These are phyloP conservation scores for Ptychoptera contaminata DNA, from an alignment of 2,888 invertebrate species.

Conservation along the genomic window DNA sequence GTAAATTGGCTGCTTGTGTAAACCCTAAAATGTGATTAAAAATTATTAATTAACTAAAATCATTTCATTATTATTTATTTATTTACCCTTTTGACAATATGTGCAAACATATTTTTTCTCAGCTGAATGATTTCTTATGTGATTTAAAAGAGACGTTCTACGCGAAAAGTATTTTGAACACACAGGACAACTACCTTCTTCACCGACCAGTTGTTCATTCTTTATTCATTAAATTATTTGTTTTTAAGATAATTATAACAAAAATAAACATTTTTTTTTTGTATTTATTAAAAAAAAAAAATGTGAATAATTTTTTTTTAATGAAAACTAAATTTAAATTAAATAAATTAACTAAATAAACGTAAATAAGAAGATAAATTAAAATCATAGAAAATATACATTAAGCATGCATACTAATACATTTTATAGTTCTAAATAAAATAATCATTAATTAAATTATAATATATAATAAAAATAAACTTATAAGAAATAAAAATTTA, in stretches of 20 bases:
- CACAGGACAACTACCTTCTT: constrained; percentile 31
- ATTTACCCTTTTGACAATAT: constrained; percentile 30
- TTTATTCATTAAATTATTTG: constrained; percentile 9
- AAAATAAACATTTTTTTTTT: not conserved
- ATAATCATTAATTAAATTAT: not conserved
- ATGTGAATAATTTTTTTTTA: not conserved
- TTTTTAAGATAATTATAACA: not conserved
- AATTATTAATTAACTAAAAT: not conserved
- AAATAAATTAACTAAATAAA: not conserved
- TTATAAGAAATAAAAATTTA: constrained; percentile 1
- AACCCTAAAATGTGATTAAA: constrained; percentile 19
- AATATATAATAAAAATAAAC: not conserved
- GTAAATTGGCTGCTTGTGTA: constrained; percentile 31
- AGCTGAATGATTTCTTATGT: constrained; percentile 32
- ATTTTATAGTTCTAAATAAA: not conserved
- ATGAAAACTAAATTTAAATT: not conserved
- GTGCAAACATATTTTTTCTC: constrained; percentile 31
- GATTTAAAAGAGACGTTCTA: constrained; percentile 30
- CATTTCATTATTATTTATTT: not conserved
- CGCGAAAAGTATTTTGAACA: constrained; percentile 32
- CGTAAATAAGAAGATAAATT: not conserved
- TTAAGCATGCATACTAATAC: not conserved
- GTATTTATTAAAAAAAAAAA: not conserved
- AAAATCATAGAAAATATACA: constrained; percentile 2
- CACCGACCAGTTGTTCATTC: constrained; percentile 31